Evolutionary conservation across 2,797 vertebrate species (phyloP).

Genomic region (Allobates femoralis): DNA sequence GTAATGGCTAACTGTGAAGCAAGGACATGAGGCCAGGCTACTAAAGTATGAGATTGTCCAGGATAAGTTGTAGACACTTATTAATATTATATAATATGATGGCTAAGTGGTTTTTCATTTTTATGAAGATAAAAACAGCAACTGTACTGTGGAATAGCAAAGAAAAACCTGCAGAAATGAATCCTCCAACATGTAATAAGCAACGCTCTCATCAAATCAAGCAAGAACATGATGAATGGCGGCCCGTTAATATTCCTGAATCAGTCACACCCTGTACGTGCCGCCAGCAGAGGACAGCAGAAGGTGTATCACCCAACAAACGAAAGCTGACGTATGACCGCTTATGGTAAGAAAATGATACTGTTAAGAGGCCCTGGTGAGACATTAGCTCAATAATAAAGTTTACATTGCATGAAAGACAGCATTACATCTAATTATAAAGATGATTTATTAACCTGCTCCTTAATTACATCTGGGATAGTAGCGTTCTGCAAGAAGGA

Average conservation of each 20-base stretch:
- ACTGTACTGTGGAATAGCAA: background rate
- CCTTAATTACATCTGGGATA: conserved; percentile 28
- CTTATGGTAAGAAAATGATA: conserved; percentile 8
- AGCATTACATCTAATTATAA: conserved; percentile 45
- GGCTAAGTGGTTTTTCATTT: too few species aligned
- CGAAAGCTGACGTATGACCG: conserved; percentile 2
- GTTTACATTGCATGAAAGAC: conserved; percentile 32
- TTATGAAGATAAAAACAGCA: background rate
- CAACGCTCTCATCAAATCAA: background rate
- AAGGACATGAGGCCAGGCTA: too few species aligned
- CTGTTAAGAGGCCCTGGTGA: conserved; percentile 22
- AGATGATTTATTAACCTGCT: conserved; percentile 44
- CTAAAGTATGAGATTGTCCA: too few species aligned
- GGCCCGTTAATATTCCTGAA: background rate
- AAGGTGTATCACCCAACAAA: background rate
- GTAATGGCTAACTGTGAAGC: too few species aligned
- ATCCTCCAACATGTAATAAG: background rate
- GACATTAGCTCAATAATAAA: conserved; percentile 46
- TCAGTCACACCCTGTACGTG: background rate
- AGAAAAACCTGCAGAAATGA: background rate
- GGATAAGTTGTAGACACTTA: too few species aligned
- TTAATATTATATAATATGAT: too few species aligned
- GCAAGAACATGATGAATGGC: background rate
- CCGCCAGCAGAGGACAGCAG: background rate
- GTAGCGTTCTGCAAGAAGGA: conserved; percentile 5